These are phyloP conservation scores for Sturnira hondurensis DNA, from an alignment of 2,113 vertebrate species.

Conservation along the genomic window DNA sequence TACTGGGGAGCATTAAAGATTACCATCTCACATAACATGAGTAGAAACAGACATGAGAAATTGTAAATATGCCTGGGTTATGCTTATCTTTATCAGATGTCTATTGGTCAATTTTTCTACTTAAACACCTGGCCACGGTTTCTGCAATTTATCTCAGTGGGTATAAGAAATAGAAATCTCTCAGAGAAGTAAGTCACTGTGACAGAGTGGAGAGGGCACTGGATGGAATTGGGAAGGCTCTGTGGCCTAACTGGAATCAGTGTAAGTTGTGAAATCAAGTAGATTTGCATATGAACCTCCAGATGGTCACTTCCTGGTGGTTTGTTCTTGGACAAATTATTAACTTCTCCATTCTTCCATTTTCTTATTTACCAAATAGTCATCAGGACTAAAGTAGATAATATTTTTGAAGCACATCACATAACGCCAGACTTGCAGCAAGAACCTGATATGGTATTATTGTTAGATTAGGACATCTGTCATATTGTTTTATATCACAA, in stretches of 20 bases:
- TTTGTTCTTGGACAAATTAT: neutral
- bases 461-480: neutral
- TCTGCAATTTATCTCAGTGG: neutral
- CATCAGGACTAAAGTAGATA: neutral
- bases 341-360: neutral
- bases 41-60: neutral
- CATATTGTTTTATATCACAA: neutral
- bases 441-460: neutral
- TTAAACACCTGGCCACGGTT: neutral
- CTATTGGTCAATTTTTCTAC: neutral
- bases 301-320: neutral
- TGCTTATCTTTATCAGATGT: neutral
- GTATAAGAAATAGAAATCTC: neutral
- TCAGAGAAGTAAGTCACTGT: neutral
- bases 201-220: neutral
- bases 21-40: neutral
- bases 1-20: neutral
- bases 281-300: neutral
- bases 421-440: neutral
- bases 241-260: neutral
- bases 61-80: neutral
- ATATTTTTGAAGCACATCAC: neutral
- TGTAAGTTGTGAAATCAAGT: neutral
- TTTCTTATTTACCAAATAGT: neutral
- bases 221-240: fast-evolving